phyloP scores from a whole-genome alignment of 2,888 invertebrate species.

The Blera fallax region DNA sequence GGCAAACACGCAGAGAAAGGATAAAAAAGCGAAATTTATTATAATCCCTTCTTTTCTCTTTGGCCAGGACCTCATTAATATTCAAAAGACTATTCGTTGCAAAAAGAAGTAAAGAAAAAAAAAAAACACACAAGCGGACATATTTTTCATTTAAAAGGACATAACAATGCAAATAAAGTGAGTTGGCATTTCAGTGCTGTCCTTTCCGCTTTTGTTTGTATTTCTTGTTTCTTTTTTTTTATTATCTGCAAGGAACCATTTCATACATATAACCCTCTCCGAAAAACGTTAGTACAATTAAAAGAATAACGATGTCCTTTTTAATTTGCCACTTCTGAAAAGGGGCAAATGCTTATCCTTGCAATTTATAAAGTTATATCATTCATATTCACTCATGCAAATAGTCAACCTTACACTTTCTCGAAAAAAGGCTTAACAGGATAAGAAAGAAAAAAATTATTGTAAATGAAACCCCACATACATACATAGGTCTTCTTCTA shows the following conservation, averaged over 20 bases:
- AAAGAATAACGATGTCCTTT: constrained; percentile 66
- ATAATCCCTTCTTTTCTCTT: constrained; percentile 37
- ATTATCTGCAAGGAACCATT: constrained; percentile 44
- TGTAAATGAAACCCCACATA: neutral
- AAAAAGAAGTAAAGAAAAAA: constrained; percentile 25
- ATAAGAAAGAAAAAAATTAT: constrained; percentile 12
- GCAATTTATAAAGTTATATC: constrained; percentile 29
- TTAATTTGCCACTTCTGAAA: constrained; percentile 49
- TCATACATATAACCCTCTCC: constrained; percentile 15
- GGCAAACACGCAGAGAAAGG: constrained; percentile 49
- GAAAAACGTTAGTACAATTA: constrained; percentile 36
- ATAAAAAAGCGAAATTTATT: constrained; percentile 55
- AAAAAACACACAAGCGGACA: constrained; percentile 19
- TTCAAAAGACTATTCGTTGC: constrained; percentile 59
- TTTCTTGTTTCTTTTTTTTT: constrained; percentile 19
- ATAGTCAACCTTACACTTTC: constrained; percentile 44
- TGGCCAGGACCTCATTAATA: constrained; percentile 59
- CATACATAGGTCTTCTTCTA: constrained; percentile 10
- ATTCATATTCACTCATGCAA: constrained; percentile 52
- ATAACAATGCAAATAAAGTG: constrained; percentile 69
- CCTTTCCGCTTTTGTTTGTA: constrained; percentile 12
- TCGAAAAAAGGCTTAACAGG: constrained; percentile 47
- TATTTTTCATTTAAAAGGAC: constrained; percentile 63
- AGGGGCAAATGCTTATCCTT: constrained; percentile 35
- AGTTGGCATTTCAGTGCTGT: constrained; percentile 21